phyloP scores from a whole-genome alignment of 1,140 invertebrate genomes.

The Trypoxylus dichotomus region DNA sequence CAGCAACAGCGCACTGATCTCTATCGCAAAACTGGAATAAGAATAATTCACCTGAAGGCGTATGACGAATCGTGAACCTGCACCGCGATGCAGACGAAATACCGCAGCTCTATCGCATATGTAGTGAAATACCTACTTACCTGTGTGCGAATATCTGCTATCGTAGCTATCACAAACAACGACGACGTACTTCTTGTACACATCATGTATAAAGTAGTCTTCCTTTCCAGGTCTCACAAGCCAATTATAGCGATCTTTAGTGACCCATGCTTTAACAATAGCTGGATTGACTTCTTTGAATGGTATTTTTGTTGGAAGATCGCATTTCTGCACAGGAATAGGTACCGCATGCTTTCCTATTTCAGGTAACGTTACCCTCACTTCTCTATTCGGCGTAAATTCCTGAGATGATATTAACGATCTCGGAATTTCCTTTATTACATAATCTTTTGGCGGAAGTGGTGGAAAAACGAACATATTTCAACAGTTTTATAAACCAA shows the following conservation, averaged over 20 bases:
- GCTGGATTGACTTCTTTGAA: slow-evolving; percentile 36
- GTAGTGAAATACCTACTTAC: too few species aligned
- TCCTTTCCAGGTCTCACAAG: slow-evolving; percentile 56
- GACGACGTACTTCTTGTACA: slow-evolving; percentile 52
- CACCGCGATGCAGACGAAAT: too few species aligned
- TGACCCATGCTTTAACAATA: slow-evolving; percentile 49
- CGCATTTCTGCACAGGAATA: slow-evolving; percentile 40
- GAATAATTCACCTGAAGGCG: too few species aligned
- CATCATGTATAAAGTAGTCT: slow-evolving; percentile 55
- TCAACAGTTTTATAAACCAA: too few species aligned
- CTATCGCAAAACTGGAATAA: too few species aligned
- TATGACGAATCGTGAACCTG: too few species aligned
- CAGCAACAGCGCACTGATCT: too few species aligned
- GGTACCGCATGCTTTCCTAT: slow-evolving; percentile 44
- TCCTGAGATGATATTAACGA: slow-evolving; percentile 38
- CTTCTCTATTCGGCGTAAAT: slow-evolving; percentile 42
- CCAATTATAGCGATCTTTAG: slow-evolving; percentile 56
- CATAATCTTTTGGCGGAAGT: slow-evolving; percentile 47
- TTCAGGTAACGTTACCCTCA: slow-evolving; percentile 44
- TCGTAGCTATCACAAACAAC: slow-evolving; percentile 1
- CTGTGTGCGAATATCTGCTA: neutral
- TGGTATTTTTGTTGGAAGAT: slow-evolving; percentile 34
- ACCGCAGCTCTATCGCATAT: too few species aligned
- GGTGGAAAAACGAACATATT: slow-evolving; percentile 48
- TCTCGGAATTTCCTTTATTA: slow-evolving; percentile 39